Percentiles rank a stretch among this genome's conserved stretches.
Conservation (phyloP, 2,888 invertebrate genomes). For the Thysanoteuthis rhombus region DNA sequence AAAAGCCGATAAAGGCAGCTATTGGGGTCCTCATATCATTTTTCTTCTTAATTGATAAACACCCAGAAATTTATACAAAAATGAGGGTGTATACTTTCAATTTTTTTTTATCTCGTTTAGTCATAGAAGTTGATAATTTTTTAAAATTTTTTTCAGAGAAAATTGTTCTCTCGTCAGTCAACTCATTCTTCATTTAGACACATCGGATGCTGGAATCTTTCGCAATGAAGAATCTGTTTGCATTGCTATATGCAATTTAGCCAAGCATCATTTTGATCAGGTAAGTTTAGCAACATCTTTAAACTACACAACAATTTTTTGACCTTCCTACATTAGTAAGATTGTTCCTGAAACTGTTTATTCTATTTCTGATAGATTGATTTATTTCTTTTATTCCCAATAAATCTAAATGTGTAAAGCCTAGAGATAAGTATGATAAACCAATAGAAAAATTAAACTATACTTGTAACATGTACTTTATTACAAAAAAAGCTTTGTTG, state of each 20-base stretch:
- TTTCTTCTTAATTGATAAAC: too few species aligned
- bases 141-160: constrained; percentile 69
- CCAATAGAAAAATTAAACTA: neutral
- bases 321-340: neutral
- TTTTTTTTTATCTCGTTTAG: neutral
- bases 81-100: too few species aligned
- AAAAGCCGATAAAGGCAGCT: too few species aligned
- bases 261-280: constrained; percentile 72
- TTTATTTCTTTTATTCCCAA: too few species aligned
- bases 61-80: too few species aligned
- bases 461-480: neutral
- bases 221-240: constrained; percentile 78
- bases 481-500: too few species aligned
- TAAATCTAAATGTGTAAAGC: too few species aligned
- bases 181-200: constrained; percentile 80
- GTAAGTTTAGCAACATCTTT: constrained; percentile 55
- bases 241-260: constrained; percentile 77
- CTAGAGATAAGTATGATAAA: too few species aligned
- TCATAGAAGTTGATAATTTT: neutral
- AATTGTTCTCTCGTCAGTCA: constrained; percentile 85
- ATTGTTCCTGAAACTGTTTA: too few species aligned
- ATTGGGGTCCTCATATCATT: too few species aligned
- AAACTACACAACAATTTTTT: neutral
- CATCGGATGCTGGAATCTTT: constrained; percentile 72
- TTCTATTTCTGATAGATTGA: too few species aligned